phyloP scores from a whole-genome alignment of 2,113 vertebrate genomes.

The Danionella cerebrum region DNA sequence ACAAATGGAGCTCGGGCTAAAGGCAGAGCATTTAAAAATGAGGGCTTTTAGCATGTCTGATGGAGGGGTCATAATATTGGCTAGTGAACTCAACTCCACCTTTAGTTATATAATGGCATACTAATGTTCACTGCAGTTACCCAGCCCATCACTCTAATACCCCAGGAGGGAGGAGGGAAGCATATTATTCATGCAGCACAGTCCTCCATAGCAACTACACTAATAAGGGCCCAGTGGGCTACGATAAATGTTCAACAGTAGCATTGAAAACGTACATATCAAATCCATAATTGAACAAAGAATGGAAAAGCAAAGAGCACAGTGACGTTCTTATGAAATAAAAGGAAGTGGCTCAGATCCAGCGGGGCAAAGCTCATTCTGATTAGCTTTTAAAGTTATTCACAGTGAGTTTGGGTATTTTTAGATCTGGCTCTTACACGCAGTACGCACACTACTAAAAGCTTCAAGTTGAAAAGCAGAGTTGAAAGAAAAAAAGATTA shows the following conservation, averaged over 20 bases:
- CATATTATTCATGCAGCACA: constrained; percentile 13
- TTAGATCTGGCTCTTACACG: too few relatives aligned
- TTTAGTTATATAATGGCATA: constrained; percentile 22
- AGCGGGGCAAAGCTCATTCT: neutral
- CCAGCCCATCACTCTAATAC: constrained; percentile 2
- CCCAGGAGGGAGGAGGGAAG: neutral
- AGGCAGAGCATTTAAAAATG: neutral
- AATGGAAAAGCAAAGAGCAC: neutral
- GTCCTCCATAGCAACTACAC: constrained; percentile 7
- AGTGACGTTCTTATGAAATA: constrained; percentile 1
- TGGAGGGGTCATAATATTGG: neutral
- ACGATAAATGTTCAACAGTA: constrained; percentile 1
- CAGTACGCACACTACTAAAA: too few relatives aligned
- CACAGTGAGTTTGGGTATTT: too few relatives aligned
- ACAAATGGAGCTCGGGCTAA: neutral
- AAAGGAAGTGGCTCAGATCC: neutral
- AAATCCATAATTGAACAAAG: constrained; percentile 21
- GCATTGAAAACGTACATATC: constrained; percentile 19
- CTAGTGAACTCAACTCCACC: neutral
- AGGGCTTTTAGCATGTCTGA: constrained; percentile 28
- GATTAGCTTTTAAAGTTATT: constrained; percentile 3
- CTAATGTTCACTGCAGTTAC: neutral
- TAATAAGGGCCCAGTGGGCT: constrained; percentile 19
- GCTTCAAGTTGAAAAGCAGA: too few relatives aligned
- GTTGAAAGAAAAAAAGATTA: too few relatives aligned